A percentile compares a stretch with the other conserved stretches of the same genome.
phyloP scores from a whole-genome alignment of 2,888 invertebrate species.

The Rhagonycha fulva region DNA sequence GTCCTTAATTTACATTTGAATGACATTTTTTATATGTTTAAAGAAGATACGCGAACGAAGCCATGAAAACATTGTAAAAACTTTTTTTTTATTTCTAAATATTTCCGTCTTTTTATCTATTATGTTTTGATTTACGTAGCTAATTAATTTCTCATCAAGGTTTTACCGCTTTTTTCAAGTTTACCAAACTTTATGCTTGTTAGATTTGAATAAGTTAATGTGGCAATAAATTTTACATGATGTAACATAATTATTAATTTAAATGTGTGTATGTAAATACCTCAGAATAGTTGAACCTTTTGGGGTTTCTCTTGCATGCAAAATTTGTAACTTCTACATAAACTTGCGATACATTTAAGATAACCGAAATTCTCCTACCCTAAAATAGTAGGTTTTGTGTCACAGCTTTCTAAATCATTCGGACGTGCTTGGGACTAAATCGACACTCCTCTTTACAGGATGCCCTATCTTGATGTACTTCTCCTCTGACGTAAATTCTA shows the following conservation, averaged over 20 bases:
- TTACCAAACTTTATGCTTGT: not conserved
- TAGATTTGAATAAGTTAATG: not conserved
- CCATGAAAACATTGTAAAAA: not conserved
- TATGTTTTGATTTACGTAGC: not conserved
- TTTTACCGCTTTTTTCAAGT: not conserved
- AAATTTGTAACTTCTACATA: conserved; percentile 9
- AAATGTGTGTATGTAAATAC: not conserved
- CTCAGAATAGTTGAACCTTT: not conserved
- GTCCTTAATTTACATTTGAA: not conserved
- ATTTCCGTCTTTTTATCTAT: not conserved
- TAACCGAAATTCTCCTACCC: not conserved
- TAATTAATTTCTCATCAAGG: not conserved
- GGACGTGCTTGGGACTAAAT: conserved; percentile 11
- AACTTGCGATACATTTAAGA: conserved; percentile 7
- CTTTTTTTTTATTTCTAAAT: not conserved
- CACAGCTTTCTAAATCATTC: conserved; percentile 10
- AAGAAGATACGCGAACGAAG: not conserved
- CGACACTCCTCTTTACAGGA: not conserved
- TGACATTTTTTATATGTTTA: not conserved
- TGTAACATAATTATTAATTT: conserved; percentile 9
- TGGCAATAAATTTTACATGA: not conserved
- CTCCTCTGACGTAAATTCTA: not conserved
- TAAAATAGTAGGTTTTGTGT: not conserved
- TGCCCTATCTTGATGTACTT: conserved; percentile 15
- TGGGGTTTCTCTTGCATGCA: conserved; percentile 7